Conservation (phyloP, 2,888 invertebrate genomes). For the Heterodera filipjevi region DNA sequence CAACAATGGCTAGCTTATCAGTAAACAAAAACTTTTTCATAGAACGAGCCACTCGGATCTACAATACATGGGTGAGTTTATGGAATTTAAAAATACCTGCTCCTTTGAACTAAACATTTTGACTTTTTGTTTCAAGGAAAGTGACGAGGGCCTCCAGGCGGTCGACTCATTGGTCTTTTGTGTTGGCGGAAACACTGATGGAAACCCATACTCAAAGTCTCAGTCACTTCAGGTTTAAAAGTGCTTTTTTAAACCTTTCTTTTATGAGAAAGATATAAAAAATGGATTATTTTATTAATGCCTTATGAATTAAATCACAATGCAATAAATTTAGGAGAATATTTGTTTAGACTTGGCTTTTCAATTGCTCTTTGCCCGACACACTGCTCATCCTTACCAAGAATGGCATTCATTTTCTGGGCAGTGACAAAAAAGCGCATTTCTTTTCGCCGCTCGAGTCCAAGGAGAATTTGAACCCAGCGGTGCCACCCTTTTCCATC, state of each 20-base stretch:
- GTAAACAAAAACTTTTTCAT: slow-evolving; percentile 40
- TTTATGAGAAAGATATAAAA: no score
- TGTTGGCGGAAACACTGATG: slow-evolving; percentile 74
- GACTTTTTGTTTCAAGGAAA: slow-evolving; percentile 42
- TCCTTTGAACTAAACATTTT: background rate
- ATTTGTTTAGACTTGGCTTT: slow-evolving; percentile 83
- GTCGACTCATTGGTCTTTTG: slow-evolving; percentile 79
- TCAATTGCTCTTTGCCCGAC: slow-evolving; percentile 94
- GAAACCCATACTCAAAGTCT: slow-evolving; percentile 95
- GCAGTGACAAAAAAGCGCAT: slow-evolving; percentile 96
- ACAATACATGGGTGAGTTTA: slow-evolving; percentile 53
- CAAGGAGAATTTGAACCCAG: slow-evolving; percentile 70
- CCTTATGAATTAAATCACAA: no score
- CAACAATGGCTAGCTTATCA: background rate
- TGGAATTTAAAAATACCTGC: no score
- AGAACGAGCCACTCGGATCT: slow-evolving; percentile 46
- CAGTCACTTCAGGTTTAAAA: slow-evolving; percentile 82
- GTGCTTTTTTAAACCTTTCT: background rate
- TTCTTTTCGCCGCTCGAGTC: slow-evolving; percentile 87
- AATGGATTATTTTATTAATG: no score
- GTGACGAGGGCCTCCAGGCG: slow-evolving; percentile 60
- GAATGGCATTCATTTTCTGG: slow-evolving; percentile 83
- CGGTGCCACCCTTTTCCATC: slow-evolving; percentile 83
- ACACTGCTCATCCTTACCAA: slow-evolving; percentile 89
- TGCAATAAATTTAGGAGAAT: no score